Conservation (phyloP, 2,888 invertebrate genomes). For the Mythimna ferrago region DNA sequence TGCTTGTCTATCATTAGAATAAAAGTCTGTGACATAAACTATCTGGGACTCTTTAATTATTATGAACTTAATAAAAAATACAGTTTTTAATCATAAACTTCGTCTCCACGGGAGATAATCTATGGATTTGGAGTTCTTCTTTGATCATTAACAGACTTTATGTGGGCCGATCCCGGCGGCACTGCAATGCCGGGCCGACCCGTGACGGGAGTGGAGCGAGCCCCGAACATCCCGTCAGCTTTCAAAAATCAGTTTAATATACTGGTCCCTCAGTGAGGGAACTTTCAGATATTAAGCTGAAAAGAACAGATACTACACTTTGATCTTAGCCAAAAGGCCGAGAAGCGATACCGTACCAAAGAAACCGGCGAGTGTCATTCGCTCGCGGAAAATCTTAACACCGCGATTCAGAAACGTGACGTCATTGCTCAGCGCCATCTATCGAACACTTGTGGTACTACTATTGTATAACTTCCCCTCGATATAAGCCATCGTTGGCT, state of each 20-base stretch:
- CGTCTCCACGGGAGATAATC: too few relatives aligned
- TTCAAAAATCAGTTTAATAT: constrained; percentile 40
- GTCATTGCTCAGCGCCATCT: constrained; percentile 31
- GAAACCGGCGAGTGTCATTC: constrained; percentile 14
- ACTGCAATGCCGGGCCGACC: constrained; percentile 32
- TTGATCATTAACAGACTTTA: not conserved
- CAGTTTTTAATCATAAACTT: too few relatives aligned
- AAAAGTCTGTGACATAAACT: too few relatives aligned
- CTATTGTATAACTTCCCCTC: constrained; percentile 11
- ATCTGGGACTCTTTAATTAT: too few relatives aligned
- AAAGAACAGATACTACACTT: constrained; percentile 46
- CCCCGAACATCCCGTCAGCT: constrained; percentile 36
- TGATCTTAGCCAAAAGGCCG: constrained; percentile 49
- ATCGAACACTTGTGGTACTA: not conserved
- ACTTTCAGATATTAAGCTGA: constrained; percentile 49
- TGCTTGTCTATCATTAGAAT: too few relatives aligned
- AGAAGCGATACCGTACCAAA: constrained; percentile 11
- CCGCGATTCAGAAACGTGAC: constrained; percentile 33
- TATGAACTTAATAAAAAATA: too few relatives aligned
- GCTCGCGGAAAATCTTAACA: constrained; percentile 17
- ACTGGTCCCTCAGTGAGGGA: constrained; percentile 43
- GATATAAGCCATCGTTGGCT: not conserved
- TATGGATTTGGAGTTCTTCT: not conserved
- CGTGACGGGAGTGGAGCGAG: constrained; percentile 42
- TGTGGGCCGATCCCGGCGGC: constrained; percentile 26